phyloP scores from a whole-genome alignment of 1,140 invertebrate genomes.

The Eurosta solidaginis region DNA sequence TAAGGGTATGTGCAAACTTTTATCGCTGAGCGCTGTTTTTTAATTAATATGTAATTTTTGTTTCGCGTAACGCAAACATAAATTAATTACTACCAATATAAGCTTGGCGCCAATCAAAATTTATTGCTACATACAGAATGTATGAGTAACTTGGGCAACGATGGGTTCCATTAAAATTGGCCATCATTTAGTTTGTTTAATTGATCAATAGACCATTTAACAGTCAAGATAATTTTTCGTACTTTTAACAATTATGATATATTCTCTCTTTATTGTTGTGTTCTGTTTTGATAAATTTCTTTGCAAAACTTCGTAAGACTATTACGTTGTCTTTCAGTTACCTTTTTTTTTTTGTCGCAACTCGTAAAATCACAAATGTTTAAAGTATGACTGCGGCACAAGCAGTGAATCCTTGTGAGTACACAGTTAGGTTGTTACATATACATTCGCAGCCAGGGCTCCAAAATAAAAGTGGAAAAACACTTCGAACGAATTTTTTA shows the following conservation, averaged over 20 bases:
- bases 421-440: too few relatives aligned
- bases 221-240: background rate
- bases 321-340: background rate
- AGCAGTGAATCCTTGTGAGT: too few relatives aligned
- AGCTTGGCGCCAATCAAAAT: background rate
- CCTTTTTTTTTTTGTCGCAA: background rate
- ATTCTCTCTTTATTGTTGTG: background rate
- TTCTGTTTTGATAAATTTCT: background rate
- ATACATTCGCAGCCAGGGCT: too few relatives aligned
- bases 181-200: constrained; percentile 5
- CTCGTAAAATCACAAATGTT: constrained; percentile 2
- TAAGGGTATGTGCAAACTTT: background rate
- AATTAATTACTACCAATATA: background rate
- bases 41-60: background rate
- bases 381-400: constrained; percentile 22
- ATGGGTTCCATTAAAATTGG: background rate
- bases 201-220: background rate
- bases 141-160: constrained; percentile 15
- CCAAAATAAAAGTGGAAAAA: too few relatives aligned
- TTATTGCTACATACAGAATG: background rate
- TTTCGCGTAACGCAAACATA: background rate
- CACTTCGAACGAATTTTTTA: too few relatives aligned
- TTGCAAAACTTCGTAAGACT: background rate
- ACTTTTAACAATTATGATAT: background rate
- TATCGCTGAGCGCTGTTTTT: background rate